Base-by-base conservation (phyloP, 92 coral and sea anemone species). In the Heteractis magnifica region DNA sequence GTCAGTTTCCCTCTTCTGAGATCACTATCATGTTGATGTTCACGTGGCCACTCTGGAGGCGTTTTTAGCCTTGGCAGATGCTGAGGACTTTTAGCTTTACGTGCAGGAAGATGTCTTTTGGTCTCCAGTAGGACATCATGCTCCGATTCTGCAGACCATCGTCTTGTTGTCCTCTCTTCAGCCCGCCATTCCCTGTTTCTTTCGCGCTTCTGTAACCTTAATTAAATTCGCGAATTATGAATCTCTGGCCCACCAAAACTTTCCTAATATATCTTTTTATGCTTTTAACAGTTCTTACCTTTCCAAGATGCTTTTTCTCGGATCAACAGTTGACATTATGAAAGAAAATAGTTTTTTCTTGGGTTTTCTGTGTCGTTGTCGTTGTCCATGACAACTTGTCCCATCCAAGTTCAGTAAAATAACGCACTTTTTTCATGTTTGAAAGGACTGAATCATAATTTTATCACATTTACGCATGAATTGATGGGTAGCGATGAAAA, bases 71-170 rank as follows among this genome's bases (percentile, higher is more conserved):
- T 82, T 4, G 94, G 91, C 26, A 91, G 80, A 59, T 91, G 60
- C 51, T 74, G 81, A 58, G 87, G 91, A 70, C 88, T 88, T 4
- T 53, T 52, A 0, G 87, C 65, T 80, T 84, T 88, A 75, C 71
- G 73, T 11, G 12, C 80, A 78, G 53, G 74, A 26, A 60, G 86
- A 20, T 76, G 79, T 23, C 56, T 75, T 56, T 41, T 44, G 20
- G 19, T 50, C 14, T 26, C 13, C 59, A 20, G 18, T 14, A 62
- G 11, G 3, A 62, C 49, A 65, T 71, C 90, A 50, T 52, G 73
- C 16, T 81, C 84, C 16, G 94, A 91, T 65, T 91, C 94, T 23
- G 94, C 94, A 10, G 94, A 91, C 91, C 91, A 88, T 21, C 92
- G 79, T 2, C 91, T 89, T 49, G 78, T 55, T 5, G 60, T 76